phyloP scores from a whole-genome alignment of 1,140 invertebrate genomes.

The Aphaenogaster ashmeadi region DNA sequence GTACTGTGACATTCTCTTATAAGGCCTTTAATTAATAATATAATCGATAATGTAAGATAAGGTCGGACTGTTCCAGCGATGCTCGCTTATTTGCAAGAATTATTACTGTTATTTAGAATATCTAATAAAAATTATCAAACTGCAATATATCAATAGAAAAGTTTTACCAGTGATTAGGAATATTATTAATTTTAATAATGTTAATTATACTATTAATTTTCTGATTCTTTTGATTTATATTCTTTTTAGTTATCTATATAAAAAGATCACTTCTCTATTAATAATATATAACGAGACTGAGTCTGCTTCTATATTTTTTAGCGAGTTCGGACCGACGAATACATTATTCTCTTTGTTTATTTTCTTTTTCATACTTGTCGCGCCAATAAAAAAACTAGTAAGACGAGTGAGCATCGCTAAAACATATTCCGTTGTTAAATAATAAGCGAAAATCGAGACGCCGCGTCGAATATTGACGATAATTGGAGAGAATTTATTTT shows the following conservation, averaged over 20 bases:
- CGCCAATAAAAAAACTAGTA: slow-evolving; percentile 5
- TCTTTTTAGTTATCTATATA: neutral
- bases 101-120: slow-evolving; percentile 2
- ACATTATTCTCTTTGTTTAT: slow-evolving; percentile 28
- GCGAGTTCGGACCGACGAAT: neutral
- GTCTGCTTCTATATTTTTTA: neutral
- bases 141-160: neutral
- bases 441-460: slow-evolving; percentile 41
- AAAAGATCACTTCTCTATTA: slow-evolving; percentile 5
- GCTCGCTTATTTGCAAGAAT: slow-evolving; percentile 7
- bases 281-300: neutral
- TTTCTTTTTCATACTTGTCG: neutral
- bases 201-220: slow-evolving; percentile 34
- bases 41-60: slow-evolving; percentile 71
- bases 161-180: neutral
- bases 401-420: slow-evolving; percentile 19
- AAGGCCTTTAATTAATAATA: slow-evolving; percentile 78
- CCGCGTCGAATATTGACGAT: neutral
- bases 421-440: slow-evolving; percentile 10
- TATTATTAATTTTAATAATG: slow-evolving; percentile 10
- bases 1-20: slow-evolving; percentile 84
- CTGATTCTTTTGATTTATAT: neutral
- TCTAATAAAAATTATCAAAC: slow-evolving; percentile 7
- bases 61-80: slow-evolving; percentile 20
- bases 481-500: slow-evolving; percentile 21